Evolutionary conservation across 2,797 vertebrate genomes (phyloP), one percentile per base, ranked within the genome.

Genomic region (Hyperoplus immaculatus): DNA sequence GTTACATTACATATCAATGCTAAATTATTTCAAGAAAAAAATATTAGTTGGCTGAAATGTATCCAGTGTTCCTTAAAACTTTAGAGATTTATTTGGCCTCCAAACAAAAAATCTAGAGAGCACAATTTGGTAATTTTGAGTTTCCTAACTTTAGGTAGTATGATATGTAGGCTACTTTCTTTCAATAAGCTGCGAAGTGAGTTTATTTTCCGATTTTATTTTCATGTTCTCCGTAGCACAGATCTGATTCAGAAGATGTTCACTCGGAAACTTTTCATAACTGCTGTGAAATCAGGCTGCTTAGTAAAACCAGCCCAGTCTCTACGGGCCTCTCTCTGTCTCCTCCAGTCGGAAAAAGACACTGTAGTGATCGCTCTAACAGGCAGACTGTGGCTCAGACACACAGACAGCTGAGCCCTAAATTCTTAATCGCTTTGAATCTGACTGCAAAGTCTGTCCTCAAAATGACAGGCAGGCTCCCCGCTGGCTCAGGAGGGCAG

Each of bases 341-440:
- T 79, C 54, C 60, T 86, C 60, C 74, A 15, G 78, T 84, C 80
- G 75, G 65, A 75, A 82, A 77, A 57, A 57, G 67, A 43, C 45
- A 7, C 59, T 16, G 46, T 6, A 67, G 65, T 81, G 81, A 83
- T 85, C 46, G n/a, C 51, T 90, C 80, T 75, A 83, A 81, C 79
- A 81, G 78, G 75, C 78, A 38, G 75, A 77, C 56, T 51, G 65
- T 21, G 57, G 87, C 86, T 82, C 84, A 79, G 63, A 80, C 64
- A 64, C 64, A 58, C 63, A 76, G 54, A 80, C 85, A 79, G 64
- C 79, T 72, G 83, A 83, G 75, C 80, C 71, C 72, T 9, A 18
- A 72, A 59, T 82, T 88, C 76, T 83, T 81, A 81, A 75, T 87
- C 56, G 53, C 78, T 86, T 78, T 81, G 78, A 81, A 45, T 88